These are phyloP conservation scores for Danio tinwini DNA, from an alignment of 2,797 vertebrate genomes.

Conservation along the genomic window DNA sequence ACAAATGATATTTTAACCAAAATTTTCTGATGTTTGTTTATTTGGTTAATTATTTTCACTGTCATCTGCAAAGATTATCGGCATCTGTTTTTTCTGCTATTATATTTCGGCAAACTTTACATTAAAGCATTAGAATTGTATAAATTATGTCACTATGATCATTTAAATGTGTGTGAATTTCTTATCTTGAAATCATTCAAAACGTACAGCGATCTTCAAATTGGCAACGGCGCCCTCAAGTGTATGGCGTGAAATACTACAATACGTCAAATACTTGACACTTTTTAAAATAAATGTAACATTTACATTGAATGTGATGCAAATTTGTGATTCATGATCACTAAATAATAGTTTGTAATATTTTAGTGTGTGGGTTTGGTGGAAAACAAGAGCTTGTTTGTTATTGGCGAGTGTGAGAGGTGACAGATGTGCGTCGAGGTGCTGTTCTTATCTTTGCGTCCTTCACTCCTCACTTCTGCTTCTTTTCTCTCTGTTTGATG, in stretches of 20 bases:
- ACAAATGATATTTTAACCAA: too few species aligned
- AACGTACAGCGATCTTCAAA: background rate
- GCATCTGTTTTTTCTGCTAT: background rate
- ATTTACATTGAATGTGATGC: background rate
- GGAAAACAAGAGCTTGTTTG: slow-evolving; percentile 17
- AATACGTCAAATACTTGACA: background rate
- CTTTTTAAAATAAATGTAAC: background rate
- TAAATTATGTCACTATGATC: background rate
- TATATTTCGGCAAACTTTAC: background rate
- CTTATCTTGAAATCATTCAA: background rate
- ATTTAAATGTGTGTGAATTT: background rate
- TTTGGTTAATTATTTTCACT: too few species aligned
- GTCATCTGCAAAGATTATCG: background rate
- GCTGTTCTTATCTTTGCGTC: slow-evolving; percentile 47
- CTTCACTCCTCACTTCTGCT: slow-evolving; percentile 39
- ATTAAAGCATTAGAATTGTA: background rate
- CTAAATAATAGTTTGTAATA: background rate
- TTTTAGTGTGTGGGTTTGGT: background rate
- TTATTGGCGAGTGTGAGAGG: slow-evolving; percentile 30
- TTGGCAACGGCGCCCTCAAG: slow-evolving; percentile 27
- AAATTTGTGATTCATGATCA: background rate
- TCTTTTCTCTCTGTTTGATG: slow-evolving; percentile 34
- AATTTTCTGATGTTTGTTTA: too few species aligned
- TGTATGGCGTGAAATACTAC: slow-evolving; percentile 10
- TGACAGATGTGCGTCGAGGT: slow-evolving; percentile 55